phyloP scores from a whole-genome alignment of 2,888 invertebrate genomes.

The Diogma glabrata region DNA sequence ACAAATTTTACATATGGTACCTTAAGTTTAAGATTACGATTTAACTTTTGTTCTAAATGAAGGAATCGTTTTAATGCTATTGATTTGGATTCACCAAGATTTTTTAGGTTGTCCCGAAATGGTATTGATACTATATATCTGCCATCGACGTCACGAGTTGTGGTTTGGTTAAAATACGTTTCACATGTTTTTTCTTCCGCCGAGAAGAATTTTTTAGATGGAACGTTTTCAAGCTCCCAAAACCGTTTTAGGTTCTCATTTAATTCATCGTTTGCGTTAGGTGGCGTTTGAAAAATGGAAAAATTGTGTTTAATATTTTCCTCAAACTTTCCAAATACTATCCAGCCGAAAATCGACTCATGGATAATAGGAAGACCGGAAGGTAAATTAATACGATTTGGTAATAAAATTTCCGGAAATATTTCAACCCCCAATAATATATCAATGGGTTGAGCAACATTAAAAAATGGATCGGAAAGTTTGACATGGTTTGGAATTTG shows the following conservation, averaged over 20 bases:
- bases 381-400: not conserved
- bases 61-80: not conserved
- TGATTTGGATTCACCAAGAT: not conserved
- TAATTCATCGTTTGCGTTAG: no score
- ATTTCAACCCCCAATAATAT: not conserved
- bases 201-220: not conserved
- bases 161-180: not conserved
- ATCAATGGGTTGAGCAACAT: not conserved
- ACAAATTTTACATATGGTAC: slow-evolving; percentile 13
- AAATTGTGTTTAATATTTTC: no score
- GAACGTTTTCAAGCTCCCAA: not conserved
- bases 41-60: not conserved
- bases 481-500: not conserved
- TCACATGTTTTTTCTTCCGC: not conserved
- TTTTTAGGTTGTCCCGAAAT: not conserved
- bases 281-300: no score
- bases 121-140: not conserved
- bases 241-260: no score
- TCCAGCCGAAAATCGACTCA: not conserved
- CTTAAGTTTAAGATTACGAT: no score
- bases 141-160: not conserved
- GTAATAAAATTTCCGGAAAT: not conserved
- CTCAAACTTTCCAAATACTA: not conserved
- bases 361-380: not conserved
- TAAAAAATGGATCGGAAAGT: not conserved